Base-by-base conservation (phyloP, 2,113 vertebrate species). In the Myrmophylax atrothorax region DNA sequence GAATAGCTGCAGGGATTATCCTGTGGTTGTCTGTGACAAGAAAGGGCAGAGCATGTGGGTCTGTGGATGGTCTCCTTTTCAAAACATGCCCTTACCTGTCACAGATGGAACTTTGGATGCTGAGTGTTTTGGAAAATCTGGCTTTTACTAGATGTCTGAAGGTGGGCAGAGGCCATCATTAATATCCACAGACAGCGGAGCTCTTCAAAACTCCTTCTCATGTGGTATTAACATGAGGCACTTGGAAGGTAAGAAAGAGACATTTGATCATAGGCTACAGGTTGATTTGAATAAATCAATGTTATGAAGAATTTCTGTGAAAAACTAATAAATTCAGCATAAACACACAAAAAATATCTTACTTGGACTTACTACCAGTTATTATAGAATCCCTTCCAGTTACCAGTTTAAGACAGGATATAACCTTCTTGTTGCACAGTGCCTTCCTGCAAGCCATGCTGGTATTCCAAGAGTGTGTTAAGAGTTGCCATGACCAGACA, bases 61-160 rank as follows among this genome's bases (percentile, higher is more conserved):
- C 68, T 74, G 2, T 35, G 42, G 19, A 58, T 14, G 20, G 68
- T 35, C 33, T 89, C 38, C 55, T 66, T 91, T 70, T 22, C 72
- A 80, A 70, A 86, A 59, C 10, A 35, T 7, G 38, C 62, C 67
- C 66, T 94, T 53, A 44, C 47, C 67, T 78, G 64, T 84, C 77
- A 73, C 0, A 7, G 64, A 40, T 59, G 58, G 62, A 94, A 85
- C 49, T 33, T 31, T 33, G 42, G 67, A 66, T 55, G 62, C 31
- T 49, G 77, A 75, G 22, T 56, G 13, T 68, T 96, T 82, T 38
- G 52, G 59, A 90, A 94, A 88, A 78, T 17, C 42, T 88, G 67
- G 9, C 47, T 63, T 93, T 87, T 84, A 42, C 35, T 25, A 33
- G 49, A 19, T 31, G 42, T 50, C 53, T 96, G 79, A 83, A 74